Base-by-base conservation (phyloP, 1,140 invertebrate species). In the Drosophila pruinosa region DNA sequence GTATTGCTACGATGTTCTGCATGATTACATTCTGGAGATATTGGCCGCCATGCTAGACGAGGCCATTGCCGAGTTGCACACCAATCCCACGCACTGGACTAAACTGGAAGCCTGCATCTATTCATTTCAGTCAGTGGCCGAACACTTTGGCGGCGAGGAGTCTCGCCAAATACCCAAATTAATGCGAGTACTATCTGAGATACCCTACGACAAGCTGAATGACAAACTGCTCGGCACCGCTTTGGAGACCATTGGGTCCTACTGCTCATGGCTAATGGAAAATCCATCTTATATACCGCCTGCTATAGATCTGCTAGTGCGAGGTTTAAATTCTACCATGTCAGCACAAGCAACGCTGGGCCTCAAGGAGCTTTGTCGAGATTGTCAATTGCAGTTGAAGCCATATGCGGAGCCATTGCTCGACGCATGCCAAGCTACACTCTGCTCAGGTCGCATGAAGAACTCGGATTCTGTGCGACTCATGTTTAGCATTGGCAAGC, bases 1-100 rank as follows among this genome's bases (percentile, higher is more conserved):
- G 91, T 97, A 97, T 90, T 97, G 97, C 91, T 96, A 95, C 89
- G 95, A 94, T 75, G 94, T 98, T 0, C 91, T 98, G 1, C 93
- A 94, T 34, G 93, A 95, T 14, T 93, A 94, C 73, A 93, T 97
- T 67, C 78, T 97, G 6, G 92, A 94, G 26, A 92, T 95, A 31
- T 89, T 96, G 15, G 93, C 93, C 14, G 91, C 92, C 36, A 92
- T 94, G 76, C 78, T 96, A 5, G 90, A 91, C 34, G 92, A 93
- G 67, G 91, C 92, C n/a, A 85, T 93, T 81, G 75, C 91, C 75
- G 89, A 91, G 74, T 71, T 93, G 78, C 81, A 90, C 56, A 68
- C 89, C n/a, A 72, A 92, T 81, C 88, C 91, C n/a, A 89, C 89
- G 7, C 91, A 91, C 53, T 88, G 89, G 89, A 82, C 85, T 3